A percentile compares a stretch with the other conserved stretches of the same genome.
phyloP scores from a whole-genome alignment of 2,113 vertebrate species.

The Oryzias woworae region DNA sequence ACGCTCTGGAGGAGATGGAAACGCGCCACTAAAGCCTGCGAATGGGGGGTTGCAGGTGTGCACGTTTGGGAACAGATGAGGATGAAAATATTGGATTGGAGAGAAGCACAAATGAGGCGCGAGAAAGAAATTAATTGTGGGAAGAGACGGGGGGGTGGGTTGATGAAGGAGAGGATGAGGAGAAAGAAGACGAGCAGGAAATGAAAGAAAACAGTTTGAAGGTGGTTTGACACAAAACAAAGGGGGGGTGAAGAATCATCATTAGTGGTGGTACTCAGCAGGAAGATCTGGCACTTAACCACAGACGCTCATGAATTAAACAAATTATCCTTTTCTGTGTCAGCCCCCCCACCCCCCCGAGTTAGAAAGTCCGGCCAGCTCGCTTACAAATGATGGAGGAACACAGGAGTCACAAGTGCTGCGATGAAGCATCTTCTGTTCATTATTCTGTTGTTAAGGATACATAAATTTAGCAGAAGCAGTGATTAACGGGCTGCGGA shows the following conservation, averaged over 20 bases:
- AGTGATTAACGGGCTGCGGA: slow-evolving; percentile 74
- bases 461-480: slow-evolving; percentile 72
- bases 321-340: slow-evolving; percentile 75
- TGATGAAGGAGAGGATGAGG: slow-evolving; percentile 25
- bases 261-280: slow-evolving; percentile 62
- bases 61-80: slow-evolving; percentile 50
- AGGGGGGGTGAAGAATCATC: slow-evolving; percentile 38
- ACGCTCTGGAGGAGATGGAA: slow-evolving; percentile 64
- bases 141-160: slow-evolving; percentile 35
- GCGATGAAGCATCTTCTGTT: slow-evolving; percentile 68
- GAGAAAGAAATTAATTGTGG: slow-evolving; percentile 71
- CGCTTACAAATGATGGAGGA: slow-evolving; percentile 47
- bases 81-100: slow-evolving; percentile 64
- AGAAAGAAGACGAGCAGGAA: slow-evolving; percentile 47
- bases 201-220: slow-evolving; percentile 47
- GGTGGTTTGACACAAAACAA: slow-evolving; percentile 56
- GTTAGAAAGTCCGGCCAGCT: slow-evolving; percentile 51
- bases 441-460: slow-evolving; percentile 73
- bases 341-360: slow-evolving; percentile 55
- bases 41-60: slow-evolving; percentile 33
- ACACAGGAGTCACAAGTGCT: slow-evolving; percentile 38
- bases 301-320: slow-evolving; percentile 77
- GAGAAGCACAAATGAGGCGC: slow-evolving; percentile 69
- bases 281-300: slow-evolving; percentile 72
- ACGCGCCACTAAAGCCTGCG: slow-evolving; percentile 58